Conservation (phyloP, 2,888 invertebrate genomes). For the Ochropleura leucogaster region DNA sequence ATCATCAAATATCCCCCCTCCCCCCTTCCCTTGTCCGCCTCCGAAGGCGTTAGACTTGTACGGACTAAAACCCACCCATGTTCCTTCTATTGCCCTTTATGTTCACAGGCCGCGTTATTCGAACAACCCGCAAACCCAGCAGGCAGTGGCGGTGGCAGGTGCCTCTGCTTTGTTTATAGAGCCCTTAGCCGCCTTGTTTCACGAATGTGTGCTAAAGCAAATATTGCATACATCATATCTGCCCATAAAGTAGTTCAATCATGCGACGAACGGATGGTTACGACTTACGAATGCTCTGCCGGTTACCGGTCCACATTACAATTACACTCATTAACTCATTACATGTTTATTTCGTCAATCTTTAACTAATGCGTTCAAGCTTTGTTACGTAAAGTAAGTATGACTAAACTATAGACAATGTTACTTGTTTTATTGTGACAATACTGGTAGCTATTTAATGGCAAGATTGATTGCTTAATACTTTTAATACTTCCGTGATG, state of each 20-base stretch:
- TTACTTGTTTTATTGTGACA: constrained; percentile 53
- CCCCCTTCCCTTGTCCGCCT: too few species aligned
- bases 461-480: constrained; percentile 37
- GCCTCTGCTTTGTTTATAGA: constrained; percentile 17
- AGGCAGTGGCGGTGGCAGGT: too few species aligned
- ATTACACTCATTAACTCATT: constrained; percentile 53
- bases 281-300: constrained; percentile 26
- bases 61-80: too few species aligned
- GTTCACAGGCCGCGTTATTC: too few species aligned
- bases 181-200: constrained; percentile 40
- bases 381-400: constrained; percentile 50
- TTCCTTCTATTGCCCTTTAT: too few species aligned
- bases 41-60: too few species aligned
- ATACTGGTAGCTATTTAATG: constrained; percentile 24
- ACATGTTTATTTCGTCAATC: constrained; percentile 52
- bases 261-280: constrained; percentile 24
- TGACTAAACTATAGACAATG: constrained; percentile 54
- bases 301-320: constrained; percentile 50
- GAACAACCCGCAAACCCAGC: too few species aligned
- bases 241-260: constrained; percentile 40
- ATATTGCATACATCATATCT: constrained; percentile 20
- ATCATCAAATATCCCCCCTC: too few species aligned
- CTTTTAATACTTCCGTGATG: constrained; percentile 36
- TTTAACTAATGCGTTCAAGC: constrained; percentile 52
- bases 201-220: constrained; percentile 25